Percentiles rank a stretch among this genome's conserved stretches.
These are phyloP conservation scores for Pseudomyrmex cubaensis DNA, from an alignment of 1,140 invertebrate species.

Conservation along the genomic window DNA sequence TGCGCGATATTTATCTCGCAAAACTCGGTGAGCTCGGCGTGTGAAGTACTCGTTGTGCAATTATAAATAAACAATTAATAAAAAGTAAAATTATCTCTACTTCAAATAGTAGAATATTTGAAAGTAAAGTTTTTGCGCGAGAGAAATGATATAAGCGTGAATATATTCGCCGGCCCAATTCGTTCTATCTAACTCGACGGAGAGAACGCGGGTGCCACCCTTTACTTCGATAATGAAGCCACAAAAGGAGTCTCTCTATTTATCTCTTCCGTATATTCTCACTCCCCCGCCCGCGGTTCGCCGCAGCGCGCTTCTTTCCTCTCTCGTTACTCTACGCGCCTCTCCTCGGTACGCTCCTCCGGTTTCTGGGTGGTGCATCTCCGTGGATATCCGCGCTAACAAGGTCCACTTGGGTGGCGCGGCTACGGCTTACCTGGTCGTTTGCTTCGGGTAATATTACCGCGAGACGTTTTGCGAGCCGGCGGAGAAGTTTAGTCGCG, in stretches of 20 bases:
- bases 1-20: background rate
- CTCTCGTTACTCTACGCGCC: constrained; percentile 55
- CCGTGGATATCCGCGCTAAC: constrained; percentile 76
- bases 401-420: constrained; percentile 82
- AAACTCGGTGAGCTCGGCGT: background rate
- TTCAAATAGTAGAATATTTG: background rate
- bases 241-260: constrained; percentile 68
- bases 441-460: constrained; percentile 78
- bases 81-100: background rate
- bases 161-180: background rate
- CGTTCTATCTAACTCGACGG: background rate
- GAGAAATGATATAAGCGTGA: background rate
- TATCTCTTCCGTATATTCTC: constrained; percentile 46
- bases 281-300: background rate
- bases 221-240: constrained; percentile 76
- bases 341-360: constrained; percentile 68
- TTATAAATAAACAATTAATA: background rate
- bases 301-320: constrained; percentile 35
- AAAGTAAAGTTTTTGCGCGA: background rate
- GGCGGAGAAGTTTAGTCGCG: constrained; percentile 68
- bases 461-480: constrained; percentile 71
- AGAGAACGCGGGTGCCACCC: background rate
- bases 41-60: background rate
- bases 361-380: constrained; percentile 79
- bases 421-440: constrained; percentile 68